Evolutionary conservation across 2,113 vertebrate species (phyloP), one percentile per base, ranked within the genome.

Genomic region (Nothocercus nigrocapillus): DNA sequence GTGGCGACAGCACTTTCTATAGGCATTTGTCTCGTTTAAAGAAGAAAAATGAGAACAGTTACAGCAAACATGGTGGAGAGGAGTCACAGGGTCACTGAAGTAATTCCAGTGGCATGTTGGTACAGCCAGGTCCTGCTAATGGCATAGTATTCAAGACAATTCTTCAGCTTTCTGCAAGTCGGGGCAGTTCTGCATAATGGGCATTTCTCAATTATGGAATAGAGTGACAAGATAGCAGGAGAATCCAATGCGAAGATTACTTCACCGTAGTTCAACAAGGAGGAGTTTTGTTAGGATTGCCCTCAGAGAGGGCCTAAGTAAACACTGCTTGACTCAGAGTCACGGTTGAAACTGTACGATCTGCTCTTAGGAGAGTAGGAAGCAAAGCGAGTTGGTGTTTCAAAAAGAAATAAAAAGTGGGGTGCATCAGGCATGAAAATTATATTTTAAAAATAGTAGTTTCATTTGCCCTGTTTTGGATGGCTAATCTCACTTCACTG

Each of bases 131-230:
- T 86, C 88, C 92, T 93, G 77, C 92, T 96, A 92, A 72, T 53
- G 86, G 89, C 88, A 95, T 94, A 93, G 77, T 44, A 62, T 87
- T 93, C 90, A 92, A 93, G 90, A 68, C 92, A 90, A 94, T 93
- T 96, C 91, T 84, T 87, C 19, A 89, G 83, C 89, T 64, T 88
- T 93, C 44, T 89, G 66, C 94, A 96, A 86, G 94, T 93, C 74
- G 45, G 83, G 91, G 47, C 95, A 93, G 70, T 93, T 90, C 83
- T 79, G 32, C 44, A 73, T 86, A 79, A 87, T 84, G 53, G 53
- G 36, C 0, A 5, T 93, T 97, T 96, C 95, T 93, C 86, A 97
- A 87, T 82, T 86, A 82, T 40, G 28, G 32, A 61, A 90, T 61
- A 94, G 95, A 96, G 56, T 96, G 94, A 92, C 93, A 93, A 78